phyloP scores from a whole-genome alignment of 2,113 vertebrate species.

The Daboia siamensis region DNA sequence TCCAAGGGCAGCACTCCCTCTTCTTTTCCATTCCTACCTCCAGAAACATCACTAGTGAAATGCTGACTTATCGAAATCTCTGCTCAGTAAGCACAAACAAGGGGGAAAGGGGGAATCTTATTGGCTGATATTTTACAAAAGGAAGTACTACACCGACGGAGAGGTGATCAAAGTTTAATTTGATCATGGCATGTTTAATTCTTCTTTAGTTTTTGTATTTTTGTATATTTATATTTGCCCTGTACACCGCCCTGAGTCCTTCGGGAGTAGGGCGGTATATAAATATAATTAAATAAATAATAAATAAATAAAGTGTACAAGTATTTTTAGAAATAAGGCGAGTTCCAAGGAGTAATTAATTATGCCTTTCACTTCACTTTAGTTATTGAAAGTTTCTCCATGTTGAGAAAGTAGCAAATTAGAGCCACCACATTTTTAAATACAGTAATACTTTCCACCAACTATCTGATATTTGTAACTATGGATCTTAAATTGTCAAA shows the following conservation, averaged over 20 bases:
- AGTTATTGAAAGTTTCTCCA: not conserved
- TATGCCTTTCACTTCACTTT: not conserved
- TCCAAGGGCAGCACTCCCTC: not conserved
- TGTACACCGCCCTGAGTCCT: too few relatives aligned
- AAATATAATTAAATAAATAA: too few relatives aligned
- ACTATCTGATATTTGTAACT: not conserved
- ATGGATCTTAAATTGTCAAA: not conserved
- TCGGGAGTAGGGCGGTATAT: too few relatives aligned
- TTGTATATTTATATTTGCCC: too few relatives aligned
- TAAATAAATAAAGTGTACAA: too few relatives aligned
- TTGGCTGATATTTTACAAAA: not conserved
- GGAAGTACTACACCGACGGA: not conserved
- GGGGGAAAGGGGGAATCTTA: not conserved
- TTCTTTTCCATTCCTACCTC: not conserved
- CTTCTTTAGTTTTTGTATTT: too few relatives aligned
- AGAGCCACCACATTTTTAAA: not conserved
- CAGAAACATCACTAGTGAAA: not conserved
- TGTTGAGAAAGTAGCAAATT: not conserved
- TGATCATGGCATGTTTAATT: too few relatives aligned
- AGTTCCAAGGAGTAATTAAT: not conserved
- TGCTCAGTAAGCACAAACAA: not conserved
- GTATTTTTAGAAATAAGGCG: not conserved
- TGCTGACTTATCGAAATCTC: not conserved
- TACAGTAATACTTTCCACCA: not conserved
- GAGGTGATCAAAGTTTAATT: not conserved